Base-by-base conservation (phyloP, 2,888 invertebrate species). In the Pristionchus japonicus region DNA sequence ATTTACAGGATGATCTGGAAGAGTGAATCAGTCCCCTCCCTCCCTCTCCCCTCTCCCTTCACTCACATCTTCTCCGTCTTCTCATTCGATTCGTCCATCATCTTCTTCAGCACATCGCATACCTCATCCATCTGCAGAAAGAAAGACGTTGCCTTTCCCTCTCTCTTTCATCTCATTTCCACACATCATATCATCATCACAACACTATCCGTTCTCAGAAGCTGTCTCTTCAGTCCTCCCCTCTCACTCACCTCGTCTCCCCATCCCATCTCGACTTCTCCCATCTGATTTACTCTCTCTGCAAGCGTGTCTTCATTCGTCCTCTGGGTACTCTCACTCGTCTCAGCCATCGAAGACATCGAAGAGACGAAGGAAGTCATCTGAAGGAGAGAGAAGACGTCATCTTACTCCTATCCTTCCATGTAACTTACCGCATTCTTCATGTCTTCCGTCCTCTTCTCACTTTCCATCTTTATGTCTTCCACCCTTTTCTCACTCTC, bases 41-140 rank as follows among this genome's bases (percentile, higher is more conserved):
- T n/a, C n/a, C n/a, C n/a, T n/a, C n/a, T n/a, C n/a, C n/a, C n/a
- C n/a, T n/a, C n/a, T n/a, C n/a, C n/a, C n/a, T n/a, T n/a, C 3
- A 83, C 57, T 57, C 83, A 83, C 83, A 52, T 83, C n/a, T 83
- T 27, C 15, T 52, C 49, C 31, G 20, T 52, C 52, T 83, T 83
- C 83, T 57, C 83, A 83, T 31, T 83, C 23, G 77, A n/a, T 13
- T 52, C 82, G 27, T 17, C 52, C 34, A 52, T n/a, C 52, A 49
- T 43, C 37, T 64, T 47, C 85, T 40, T 64, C 64, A 85, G 20
- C 40, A 13, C 64, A 23, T 40, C 64, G 43, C 43, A 64, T 3
- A 23, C 11, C 13, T 61, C 85, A 34, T 40, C 85, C 37, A 40
- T 43, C 85, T 85, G 2, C 23, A 57, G n/a, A n/a, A n/a, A n/a